Conservation (phyloP, 1,140 invertebrate species). For the Rhopalosiphum padi region DNA sequence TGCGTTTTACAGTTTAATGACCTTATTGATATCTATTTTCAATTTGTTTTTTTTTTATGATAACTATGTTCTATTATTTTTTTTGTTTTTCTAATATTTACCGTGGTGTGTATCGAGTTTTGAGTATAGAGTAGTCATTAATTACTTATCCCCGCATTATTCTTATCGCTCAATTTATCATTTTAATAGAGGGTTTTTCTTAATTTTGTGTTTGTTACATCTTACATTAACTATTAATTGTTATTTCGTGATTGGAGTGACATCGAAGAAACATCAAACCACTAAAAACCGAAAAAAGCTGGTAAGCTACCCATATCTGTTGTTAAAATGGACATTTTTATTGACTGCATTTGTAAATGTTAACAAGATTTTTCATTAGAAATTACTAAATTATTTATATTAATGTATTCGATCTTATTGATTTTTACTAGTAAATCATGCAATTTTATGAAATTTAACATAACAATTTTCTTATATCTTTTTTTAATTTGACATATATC, state of each 20-base stretch:
- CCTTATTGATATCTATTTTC: constrained; percentile 54
- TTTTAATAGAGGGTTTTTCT: constrained; percentile 16
- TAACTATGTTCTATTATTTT: constrained; percentile 21
- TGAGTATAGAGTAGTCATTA: constrained; percentile 13
- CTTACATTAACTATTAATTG: background rate
- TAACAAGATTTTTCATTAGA: background rate
- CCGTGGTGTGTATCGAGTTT: constrained; percentile 16
- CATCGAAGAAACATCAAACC: background rate
- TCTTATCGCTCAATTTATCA: constrained; percentile 26
- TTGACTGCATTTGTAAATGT: background rate
- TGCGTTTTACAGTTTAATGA: constrained; percentile 56
- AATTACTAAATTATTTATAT: background rate
- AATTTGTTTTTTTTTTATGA: constrained; percentile 54
- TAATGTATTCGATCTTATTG: background rate
- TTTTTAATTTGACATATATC: background rate
- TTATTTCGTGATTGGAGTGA: constrained; percentile 33
- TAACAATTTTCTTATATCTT: background rate
- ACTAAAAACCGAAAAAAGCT: constrained; percentile 26
- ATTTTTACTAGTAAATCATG: background rate
- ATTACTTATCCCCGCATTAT: constrained; percentile 25
- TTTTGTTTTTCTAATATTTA: constrained; percentile 48
- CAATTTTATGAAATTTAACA: background rate
- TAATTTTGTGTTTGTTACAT: constrained; percentile 8
- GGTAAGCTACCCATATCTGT: constrained; percentile 40
- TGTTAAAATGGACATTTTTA: constrained; percentile 32